These are phyloP conservation scores for Drosophila kanekoi DNA, from an alignment of 2,888 invertebrate genomes.

Conservation along the genomic window DNA sequence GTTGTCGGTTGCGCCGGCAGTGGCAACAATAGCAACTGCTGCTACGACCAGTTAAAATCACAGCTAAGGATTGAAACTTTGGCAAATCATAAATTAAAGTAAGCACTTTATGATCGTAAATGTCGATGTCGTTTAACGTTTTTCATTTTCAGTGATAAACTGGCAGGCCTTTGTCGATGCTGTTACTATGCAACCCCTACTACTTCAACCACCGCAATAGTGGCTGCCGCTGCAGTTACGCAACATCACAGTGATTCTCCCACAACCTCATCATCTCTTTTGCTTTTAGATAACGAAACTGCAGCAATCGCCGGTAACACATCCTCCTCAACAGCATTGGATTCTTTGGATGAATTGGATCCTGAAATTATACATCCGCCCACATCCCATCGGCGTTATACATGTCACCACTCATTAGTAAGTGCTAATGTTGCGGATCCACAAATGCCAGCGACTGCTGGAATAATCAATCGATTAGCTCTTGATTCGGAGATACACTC, in stretches of 20 bases:
- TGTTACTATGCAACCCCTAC: slow-evolving; percentile 81
- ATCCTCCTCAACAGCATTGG: slow-evolving; percentile 85
- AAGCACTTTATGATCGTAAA: slow-evolving; percentile 22
- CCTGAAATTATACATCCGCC: slow-evolving; percentile 80
- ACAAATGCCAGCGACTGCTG: slow-evolving; percentile 84
- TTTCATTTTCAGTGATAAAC: slow-evolving; percentile 77
- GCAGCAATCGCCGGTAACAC: slow-evolving; percentile 72
- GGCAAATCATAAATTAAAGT: slow-evolving; percentile 77
- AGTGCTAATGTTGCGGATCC: slow-evolving; percentile 79
- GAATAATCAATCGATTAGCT: slow-evolving; percentile 86
- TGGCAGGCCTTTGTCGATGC: slow-evolving; percentile 84
- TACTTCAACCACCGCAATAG: slow-evolving; percentile 60
- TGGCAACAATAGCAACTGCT: slow-evolving; percentile 70
- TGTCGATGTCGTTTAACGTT: slow-evolving; percentile 2
- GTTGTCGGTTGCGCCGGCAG: slow-evolving; percentile 63
- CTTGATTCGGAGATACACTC: slow-evolving; percentile 86
- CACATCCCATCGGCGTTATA: slow-evolving; percentile 78
- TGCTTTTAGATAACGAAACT: slow-evolving; percentile 87
- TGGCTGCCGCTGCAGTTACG: slow-evolving; percentile 62
- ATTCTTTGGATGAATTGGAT: slow-evolving; percentile 87
- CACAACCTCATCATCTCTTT: slow-evolving; percentile 85
- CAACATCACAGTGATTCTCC: slow-evolving; percentile 85
- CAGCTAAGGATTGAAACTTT: slow-evolving; percentile 78
- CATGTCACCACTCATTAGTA: slow-evolving; percentile 83
- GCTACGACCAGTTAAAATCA: slow-evolving; percentile 83